These are phyloP conservation scores for Meteorus colon DNA, from an alignment of 2,888 invertebrate genomes.

Conservation along the genomic window DNA sequence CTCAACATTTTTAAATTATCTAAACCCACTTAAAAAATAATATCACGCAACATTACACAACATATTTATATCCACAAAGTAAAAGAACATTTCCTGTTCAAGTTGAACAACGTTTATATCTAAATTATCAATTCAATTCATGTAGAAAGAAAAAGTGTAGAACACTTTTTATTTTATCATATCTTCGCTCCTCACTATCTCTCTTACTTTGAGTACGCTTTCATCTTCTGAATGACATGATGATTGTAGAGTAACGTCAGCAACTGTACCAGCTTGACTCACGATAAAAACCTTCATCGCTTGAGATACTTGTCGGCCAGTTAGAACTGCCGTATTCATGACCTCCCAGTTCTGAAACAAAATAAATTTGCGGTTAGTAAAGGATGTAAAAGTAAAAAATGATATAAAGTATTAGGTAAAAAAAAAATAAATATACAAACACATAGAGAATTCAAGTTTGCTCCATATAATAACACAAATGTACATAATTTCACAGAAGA, in stretches of 20 bases:
- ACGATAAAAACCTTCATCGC: constrained; percentile 97
- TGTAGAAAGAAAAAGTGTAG: not conserved
- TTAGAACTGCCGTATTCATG: constrained; percentile 95
- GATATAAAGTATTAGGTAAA: too few relatives aligned
- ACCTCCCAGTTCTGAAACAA: constrained; percentile 91
- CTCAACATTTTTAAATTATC: too few relatives aligned
- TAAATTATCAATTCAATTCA: not conserved
- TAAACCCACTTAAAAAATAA: too few relatives aligned
- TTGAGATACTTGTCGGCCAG: constrained; percentile 94
- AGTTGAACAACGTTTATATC: not conserved
- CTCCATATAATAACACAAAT: constrained; percentile 24
- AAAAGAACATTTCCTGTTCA: too few relatives aligned
- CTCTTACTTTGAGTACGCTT: constrained; percentile 92
- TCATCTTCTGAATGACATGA: constrained; percentile 97
- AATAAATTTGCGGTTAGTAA: constrained; percentile 13
- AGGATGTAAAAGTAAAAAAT: not conserved
- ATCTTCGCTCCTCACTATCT: not conserved
- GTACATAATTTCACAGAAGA: constrained; percentile 6
- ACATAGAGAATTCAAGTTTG: constrained; percentile 31
- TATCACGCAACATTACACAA: too few relatives aligned
- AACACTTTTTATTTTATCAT: not conserved
- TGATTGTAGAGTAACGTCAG: constrained; percentile 95
- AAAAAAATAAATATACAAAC: constrained; percentile 20
- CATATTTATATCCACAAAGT: too few relatives aligned
- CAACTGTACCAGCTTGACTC: constrained; percentile 93